Conservation (phyloP, 2,113 vertebrate genomes). For the Pungitius pungitius region DNA sequence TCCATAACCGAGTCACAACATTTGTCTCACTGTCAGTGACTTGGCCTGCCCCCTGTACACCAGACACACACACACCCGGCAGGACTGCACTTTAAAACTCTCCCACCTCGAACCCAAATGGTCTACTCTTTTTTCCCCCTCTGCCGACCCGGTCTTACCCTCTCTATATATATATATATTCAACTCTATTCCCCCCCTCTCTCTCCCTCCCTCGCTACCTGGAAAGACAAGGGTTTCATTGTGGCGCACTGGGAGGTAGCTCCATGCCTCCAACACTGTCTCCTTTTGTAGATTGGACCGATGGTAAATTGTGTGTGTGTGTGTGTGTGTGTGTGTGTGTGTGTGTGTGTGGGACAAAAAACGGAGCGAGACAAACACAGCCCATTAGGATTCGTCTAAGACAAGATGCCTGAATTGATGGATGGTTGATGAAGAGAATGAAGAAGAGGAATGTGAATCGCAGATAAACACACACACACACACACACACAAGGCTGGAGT, state of each 20-base stretch:
- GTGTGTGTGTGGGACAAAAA: not conserved
- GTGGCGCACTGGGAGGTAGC: constrained; percentile 55
- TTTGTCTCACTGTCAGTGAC: constrained; percentile 74
- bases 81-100: constrained; percentile 64
- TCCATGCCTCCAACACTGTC: constrained; percentile 67
- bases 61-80: constrained; percentile 38
- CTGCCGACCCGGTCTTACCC: not conserved
- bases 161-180: not conserved
- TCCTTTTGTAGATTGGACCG: constrained; percentile 62
- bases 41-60: constrained; percentile 50
- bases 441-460: not conserved
- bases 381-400: constrained; percentile 37
- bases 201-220: constrained; percentile 63
- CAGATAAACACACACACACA: constrained; percentile 6
- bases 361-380: not conserved
- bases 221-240: constrained; percentile 76
- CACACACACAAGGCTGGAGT: constrained; percentile 9
- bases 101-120: constrained; percentile 68
- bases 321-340: not conserved
- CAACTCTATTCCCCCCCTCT: constrained; percentile 1
- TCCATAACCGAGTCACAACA: constrained; percentile 72
- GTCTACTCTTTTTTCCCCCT: constrained; percentile 56
- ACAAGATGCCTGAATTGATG: constrained; percentile 34
- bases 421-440: not conserved
- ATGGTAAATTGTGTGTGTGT: constrained; percentile 21